Evolutionary conservation across 1,140 invertebrate species (phyloP), one percentile per base, ranked within the genome.

Genomic region (Lordiphosa collinella): DNA sequence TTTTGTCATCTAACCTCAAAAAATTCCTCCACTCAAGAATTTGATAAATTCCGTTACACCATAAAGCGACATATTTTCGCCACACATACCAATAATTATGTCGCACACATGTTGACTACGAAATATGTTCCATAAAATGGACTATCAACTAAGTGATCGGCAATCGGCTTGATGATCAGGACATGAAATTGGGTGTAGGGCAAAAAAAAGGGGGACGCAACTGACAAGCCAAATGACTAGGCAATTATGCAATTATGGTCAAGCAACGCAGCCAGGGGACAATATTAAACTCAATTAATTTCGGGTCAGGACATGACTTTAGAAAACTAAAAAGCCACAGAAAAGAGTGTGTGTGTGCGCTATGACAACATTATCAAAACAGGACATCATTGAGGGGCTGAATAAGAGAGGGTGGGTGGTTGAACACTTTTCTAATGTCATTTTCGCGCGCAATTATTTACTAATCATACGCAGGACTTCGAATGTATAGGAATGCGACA

Each of bases 161-260:
- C 2, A 8, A 31, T 14, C 5, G n/a, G 55, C 25, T 29, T 36
- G 13, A 11, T 13, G 41, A 18, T 49, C 47, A 49, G 25, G 5
- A 6, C 1, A 5, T 9, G 29, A 5, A 13, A 8, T 14, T 10
- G 46, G 14, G 48, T n/a, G n/a, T 37, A 7, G 10, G 36, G 10
- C 13, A 12, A 14, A 38, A 4, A 35, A 13, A 22, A 36, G 32
- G 58, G 48, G n/a, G 35, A 36, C 25, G 76, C 76, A 82, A 71
- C 62, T 80, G 71, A 62, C 76, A 57, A 41, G 49, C 66, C 67
- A 80, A 80, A 82, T 82, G 71, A 71, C 75, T 67, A 49, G 66
- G 75, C 60, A 80, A 82, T 80, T 80, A 80, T 76, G 71, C 75
- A 80, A 80, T 82, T 80, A 82, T 71, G 46, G 68, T 76, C 57